Evolutionary conservation across 2,113 vertebrate genomes (phyloP), one percentile per base, ranked within the genome.

Genomic region (Regulus satrapa): DNA sequence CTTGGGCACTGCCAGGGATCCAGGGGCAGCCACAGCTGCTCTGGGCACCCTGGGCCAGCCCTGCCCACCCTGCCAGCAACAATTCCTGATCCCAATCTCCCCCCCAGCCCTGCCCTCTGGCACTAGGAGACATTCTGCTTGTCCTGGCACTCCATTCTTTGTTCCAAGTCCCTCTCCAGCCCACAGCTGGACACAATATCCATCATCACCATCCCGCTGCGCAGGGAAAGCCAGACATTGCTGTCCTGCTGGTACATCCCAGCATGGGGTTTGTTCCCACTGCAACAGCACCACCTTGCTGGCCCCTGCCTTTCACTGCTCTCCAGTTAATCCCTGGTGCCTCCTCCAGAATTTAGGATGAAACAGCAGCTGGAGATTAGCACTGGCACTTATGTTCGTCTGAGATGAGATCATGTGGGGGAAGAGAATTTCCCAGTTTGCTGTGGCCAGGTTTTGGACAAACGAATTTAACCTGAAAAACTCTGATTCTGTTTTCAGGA

Each of bases 361-460:
- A 19, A 51, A 13, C 29, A n/a, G 45, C 3, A 1, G 29, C 54
- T 51, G 83, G 10, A 5, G 6, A 19, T 6, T 13, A 3, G 1
- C 59, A 17, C 43, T 14, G 10, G 54, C 48, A 48, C 32, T 45
- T 8, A 5, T 10, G 18, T 12, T n/a, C 16, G 11, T 26, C 18
- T 34, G 46, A 29, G 20, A 20, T 1, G 18, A 68, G 54, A 28
- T 20, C 32, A 14, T 0, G 8, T 1, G 5, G 8, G 34, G 52
- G 10, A 38, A 52, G 25, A 18, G 36, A 59, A n/a, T 23, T 52
- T 32, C 48, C 29, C 34, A 82, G 64, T 26, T 66, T 13, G 3
- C 2, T 0, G 0, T 7, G 14, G 17, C 10, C 2, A 1, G 7
- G 6, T 14, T 54, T 26, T n/a, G 31, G 46, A 29, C 15, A 12